Conservation (phyloP, 2,888 invertebrate species). For the Marronus borbonicus region DNA sequence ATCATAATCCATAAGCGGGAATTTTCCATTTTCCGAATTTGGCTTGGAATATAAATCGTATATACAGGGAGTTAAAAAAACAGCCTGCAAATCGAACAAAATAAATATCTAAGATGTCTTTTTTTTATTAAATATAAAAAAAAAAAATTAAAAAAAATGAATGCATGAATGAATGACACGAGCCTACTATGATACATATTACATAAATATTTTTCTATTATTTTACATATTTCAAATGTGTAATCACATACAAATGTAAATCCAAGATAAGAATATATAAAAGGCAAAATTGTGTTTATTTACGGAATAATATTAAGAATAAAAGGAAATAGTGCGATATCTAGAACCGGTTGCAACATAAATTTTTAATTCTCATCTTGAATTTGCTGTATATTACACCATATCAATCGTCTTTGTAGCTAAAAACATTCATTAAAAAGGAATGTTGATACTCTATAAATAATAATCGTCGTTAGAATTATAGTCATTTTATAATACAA, state of each 20-base stretch:
- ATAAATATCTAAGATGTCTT: too few species aligned
- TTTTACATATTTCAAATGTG: conserved; percentile 1
- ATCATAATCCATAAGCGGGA: neutral
- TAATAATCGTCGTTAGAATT: conserved; percentile 2
- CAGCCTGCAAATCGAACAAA: too few species aligned
- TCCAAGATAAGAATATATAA: conserved; percentile 31
- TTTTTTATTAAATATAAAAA: too few species aligned
- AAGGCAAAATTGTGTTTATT: neutral
- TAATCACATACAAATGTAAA: neutral
- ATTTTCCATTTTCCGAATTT: too few species aligned
- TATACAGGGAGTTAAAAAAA: too few species aligned
- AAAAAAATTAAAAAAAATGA: too few species aligned
- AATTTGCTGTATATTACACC: too few species aligned
- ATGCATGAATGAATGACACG: neutral
- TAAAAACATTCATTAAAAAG: conserved; percentile 43
- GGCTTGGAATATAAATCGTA: too few species aligned
- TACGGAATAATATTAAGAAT: too few species aligned
- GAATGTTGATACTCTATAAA: conserved; percentile 22
- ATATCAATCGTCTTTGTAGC: conserved; percentile 24
- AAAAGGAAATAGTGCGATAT: too few species aligned
- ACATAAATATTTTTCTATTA: conserved; percentile 6
- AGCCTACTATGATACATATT: conserved; percentile 2
- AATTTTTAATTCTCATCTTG: conserved; percentile 9
- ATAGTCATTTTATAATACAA: conserved; percentile 1
- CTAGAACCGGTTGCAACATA: too few species aligned